Evolutionary conservation across 2,797 vertebrate species (phyloP), one percentile per base, ranked within the genome.

Genomic region (Eupleurogrammus muticus): DNA sequence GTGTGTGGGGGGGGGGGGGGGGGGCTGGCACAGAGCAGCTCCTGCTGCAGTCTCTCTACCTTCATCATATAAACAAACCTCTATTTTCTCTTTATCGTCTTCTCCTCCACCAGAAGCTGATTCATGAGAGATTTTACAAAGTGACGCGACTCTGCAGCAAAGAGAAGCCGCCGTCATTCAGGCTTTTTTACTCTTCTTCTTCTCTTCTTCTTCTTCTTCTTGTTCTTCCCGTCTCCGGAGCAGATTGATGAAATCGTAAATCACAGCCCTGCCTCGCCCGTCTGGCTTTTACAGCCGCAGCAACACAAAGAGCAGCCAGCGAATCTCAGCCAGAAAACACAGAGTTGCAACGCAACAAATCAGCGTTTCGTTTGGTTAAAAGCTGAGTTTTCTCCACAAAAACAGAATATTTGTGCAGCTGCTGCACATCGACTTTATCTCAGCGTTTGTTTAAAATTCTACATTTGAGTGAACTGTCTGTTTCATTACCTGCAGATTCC

Each of bases 241-340:
- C 69, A 77, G 74, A 84, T 85, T 83, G 79, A 90, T 90, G 81
- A 81, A 70, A 66, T 70, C 85, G 73, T 91, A 85, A 89, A 90
- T 83, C 51, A 60, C 65, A 70, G 73, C 59, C 14, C n/a, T n/a
- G 79, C 77, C 82, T 70, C 57, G 2, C 63, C 84, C 80, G 70
- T 71, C 82, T 69, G 70, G 52, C 66, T 85, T n/a, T 83, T 67
- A 80, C 62, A 19, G 84, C 76, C 67, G 70, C 78, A 62, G 73
- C 75, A 66, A 81, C 83, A 78, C 64, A 65, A 34, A 17, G 32
- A 54, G 68, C 17, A 35, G 66, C 20, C 12, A 23, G 60, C 20
- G 56, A 73, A 55, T 69, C 52, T 58, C 47, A 12, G 56, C 40
- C 6, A n/a, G 9, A 8, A 53, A 23, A 49, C 5, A 19, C n/a